Evolutionary conservation across 2,888 invertebrate species (phyloP), one percentile per base, ranked within the genome.

Genomic region (Hirtodrosophila duncani): DNA sequence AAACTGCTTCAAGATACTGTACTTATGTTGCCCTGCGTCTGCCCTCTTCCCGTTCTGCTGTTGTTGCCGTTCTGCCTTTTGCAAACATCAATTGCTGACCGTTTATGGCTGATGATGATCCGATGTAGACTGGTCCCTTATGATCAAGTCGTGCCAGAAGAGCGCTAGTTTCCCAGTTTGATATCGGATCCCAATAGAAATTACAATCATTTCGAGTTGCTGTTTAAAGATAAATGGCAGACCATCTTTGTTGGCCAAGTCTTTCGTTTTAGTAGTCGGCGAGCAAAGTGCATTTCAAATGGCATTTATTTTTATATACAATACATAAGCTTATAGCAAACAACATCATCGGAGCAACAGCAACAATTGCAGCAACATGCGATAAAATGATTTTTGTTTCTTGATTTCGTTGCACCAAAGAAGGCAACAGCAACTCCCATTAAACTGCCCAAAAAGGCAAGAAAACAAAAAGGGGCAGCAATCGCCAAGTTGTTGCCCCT

Each of bases 351-450:
- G n/a, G n/a, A 44, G 31, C 56, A 63, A 60, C 79, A 74, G 55
- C 74, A 58, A 59, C 63, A 68, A 65, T 65, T 65, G 33, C 18
- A 33, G 20, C 56, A 56, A 23, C 42, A 57, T 56, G 53, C 65
- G 63, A 63, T 69, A 51, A 63, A 71, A 68, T 57, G 71, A 71
- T 78, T 64, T 60, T 61, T 72, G 71, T 72, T 65, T 50, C 63
- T 74, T 69, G 75, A 71, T 74, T 71, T 65, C 52, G 68, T 56
- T 80, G 72, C 57, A 63, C 81, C 79, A 81, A 81, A 79, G 77
- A 81, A 75, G 79, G 81, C 81, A 77, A 77, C 70, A 80, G 77
- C 81, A 77, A 80, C 80, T 81, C 81, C 79, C 72, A 79, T 81
- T 81, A 79, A 72, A 65, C 50, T 53, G 57, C 80, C 72, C 63